Percentiles rank a stretch among this genome's conserved stretches.
These are phyloP conservation scores for Sarcophilus harrisii DNA, from an alignment of 2,797 vertebrate genomes.

Conservation along the genomic window DNA sequence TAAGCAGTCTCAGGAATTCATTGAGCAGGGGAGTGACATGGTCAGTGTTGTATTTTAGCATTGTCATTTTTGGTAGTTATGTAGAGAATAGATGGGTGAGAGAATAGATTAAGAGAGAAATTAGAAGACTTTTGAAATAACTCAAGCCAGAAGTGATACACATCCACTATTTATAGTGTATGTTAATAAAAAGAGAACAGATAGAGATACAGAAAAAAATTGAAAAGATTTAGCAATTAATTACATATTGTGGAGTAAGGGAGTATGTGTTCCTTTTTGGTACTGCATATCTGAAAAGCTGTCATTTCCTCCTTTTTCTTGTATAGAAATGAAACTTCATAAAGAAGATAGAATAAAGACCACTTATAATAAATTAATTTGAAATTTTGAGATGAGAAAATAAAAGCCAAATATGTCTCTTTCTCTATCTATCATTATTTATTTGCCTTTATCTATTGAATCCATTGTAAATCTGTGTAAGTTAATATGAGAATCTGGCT, in stretches of 20 bases:
- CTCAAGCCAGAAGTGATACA: not conserved
- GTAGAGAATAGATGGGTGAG: not conserved
- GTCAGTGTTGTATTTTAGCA: not conserved
- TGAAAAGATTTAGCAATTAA: not conserved
- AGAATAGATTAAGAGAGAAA: not conserved
- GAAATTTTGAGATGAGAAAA: constrained; percentile 25
- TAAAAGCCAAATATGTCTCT: not conserved
- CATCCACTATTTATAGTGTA: too few relatives aligned
- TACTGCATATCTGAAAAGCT: not conserved
- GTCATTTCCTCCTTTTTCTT: not conserved
- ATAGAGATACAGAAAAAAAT: not conserved
- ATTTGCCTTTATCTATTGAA: not conserved
- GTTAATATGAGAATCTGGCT: constrained; percentile 1
- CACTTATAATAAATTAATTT: constrained; percentile 3
- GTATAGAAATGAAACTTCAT: constrained; percentile 30
- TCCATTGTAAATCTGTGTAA: not conserved
- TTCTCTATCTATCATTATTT: not conserved
- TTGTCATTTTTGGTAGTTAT: not conserved
- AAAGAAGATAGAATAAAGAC: constrained; percentile 10
- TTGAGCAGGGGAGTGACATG: not conserved
- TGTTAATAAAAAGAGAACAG: not conserved
- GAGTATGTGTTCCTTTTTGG: not conserved
- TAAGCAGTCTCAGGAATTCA: not conserved
- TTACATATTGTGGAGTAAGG: not conserved
- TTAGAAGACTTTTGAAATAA: not conserved